Percentiles rank a stretch among this genome's conserved stretches.
Conservation (phyloP, 2,113 vertebrate species). For the Nanger granti region DNA sequence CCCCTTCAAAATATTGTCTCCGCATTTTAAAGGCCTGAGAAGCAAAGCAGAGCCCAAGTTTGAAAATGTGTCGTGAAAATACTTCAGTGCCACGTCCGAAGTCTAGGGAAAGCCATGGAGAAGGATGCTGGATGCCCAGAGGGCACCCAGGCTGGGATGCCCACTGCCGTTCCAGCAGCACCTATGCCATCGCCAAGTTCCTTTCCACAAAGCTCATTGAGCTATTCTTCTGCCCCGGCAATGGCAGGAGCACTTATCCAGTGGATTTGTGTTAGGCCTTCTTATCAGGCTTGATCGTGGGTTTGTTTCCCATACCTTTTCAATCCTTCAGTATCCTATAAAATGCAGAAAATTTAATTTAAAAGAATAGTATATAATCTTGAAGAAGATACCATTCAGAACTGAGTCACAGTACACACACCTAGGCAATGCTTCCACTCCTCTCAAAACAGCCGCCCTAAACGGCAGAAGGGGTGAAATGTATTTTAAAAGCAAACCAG, state of each 20-base stretch:
- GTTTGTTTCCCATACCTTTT: not conserved
- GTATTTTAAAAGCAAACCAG: too few species aligned
- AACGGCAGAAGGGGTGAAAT: fast-evolving
- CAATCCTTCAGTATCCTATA: not conserved
- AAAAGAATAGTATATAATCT: not conserved
- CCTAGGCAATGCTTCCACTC: too few species aligned
- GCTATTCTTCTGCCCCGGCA: fast-evolving
- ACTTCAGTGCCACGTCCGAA: fast-evolving
- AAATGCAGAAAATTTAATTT: not conserved
- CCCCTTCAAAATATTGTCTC: slow-evolving; percentile 53
- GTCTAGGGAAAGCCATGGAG: fast-evolving
- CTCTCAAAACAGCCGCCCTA: not conserved
- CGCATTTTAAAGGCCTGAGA: not conserved
- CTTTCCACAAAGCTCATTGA: fast-evolving
- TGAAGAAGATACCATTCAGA: not conserved
- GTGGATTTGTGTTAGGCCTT: fast-evolving
- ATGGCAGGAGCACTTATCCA: fast-evolving
- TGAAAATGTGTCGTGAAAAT: not conserved
- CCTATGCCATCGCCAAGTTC: fast-evolving
- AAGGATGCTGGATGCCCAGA: fast-evolving
- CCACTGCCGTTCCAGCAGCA: fast-evolving
- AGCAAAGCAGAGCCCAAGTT: not conserved
- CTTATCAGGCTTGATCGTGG: too few species aligned
- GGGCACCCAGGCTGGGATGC: fast-evolving
- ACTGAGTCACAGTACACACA: too few species aligned